phyloP scores from a whole-genome alignment of 2,888 invertebrate species.

The Limnephilus marmoratus region DNA sequence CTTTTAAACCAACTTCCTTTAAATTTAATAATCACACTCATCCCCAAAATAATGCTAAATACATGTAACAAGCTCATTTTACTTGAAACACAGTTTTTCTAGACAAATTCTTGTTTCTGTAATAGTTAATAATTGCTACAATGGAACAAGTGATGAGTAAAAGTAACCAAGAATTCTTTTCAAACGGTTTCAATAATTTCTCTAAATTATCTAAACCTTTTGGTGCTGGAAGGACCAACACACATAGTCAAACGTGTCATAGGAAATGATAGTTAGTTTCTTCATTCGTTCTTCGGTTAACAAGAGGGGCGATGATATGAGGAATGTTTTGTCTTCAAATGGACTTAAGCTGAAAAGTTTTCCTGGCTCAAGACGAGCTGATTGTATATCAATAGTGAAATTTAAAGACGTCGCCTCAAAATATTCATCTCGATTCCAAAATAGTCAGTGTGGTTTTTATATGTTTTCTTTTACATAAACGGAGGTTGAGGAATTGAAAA shows the following conservation, averaged over 20 bases:
- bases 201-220: not conserved
- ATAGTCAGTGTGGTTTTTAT: not conserved
- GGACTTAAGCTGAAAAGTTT: not conserved
- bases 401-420: not conserved
- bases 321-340: slow-evolving; percentile 8
- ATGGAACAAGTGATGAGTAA: not conserved
- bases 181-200: slow-evolving; percentile 39
- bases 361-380: not conserved
- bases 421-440: not conserved
- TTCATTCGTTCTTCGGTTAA: not conserved
- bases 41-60: not conserved
- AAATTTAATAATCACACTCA: not conserved
- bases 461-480: not conserved
- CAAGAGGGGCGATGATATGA: not conserved
- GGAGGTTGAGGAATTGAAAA: not conserved
- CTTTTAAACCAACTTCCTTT: not conserved
- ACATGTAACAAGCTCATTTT: slow-evolving; percentile 10
- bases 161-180: not conserved
- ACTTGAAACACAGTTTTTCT: not conserved
- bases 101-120: not conserved
- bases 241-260: not conserved
- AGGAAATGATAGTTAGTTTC: not conserved
- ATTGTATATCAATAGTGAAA: not conserved
- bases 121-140: not conserved
- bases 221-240: slow-evolving; percentile 9